Conservation (phyloP, 2,888 invertebrate genomes). For the Xestoiulus laeticollis region DNA sequence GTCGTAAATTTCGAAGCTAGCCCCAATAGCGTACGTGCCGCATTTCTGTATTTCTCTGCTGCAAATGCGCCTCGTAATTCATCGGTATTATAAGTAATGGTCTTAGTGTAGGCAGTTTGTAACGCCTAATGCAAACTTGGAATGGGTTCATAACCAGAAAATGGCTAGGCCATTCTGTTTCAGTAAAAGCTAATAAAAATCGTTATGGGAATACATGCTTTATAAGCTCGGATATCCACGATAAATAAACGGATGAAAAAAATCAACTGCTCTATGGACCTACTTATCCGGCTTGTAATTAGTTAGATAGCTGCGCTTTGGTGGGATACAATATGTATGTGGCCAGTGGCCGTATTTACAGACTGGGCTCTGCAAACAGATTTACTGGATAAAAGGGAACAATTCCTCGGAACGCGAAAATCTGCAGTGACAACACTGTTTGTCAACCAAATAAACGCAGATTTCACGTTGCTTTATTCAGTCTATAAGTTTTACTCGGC, state of each 20-base stretch:
- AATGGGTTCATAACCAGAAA: not conserved
- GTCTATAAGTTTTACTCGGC: too few relatives aligned
- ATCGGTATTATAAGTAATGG: not conserved
- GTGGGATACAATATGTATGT: not conserved
- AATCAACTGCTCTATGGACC: not conserved
- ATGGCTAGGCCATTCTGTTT: not conserved
- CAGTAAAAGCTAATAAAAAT: not conserved
- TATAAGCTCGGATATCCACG: not conserved
- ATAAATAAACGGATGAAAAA: not conserved
- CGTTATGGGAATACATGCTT: not conserved
- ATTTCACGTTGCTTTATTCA: too few relatives aligned
- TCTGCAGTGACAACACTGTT: not conserved
- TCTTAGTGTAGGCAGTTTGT: not conserved
- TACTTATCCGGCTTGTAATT: not conserved
- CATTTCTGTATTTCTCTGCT: not conserved
- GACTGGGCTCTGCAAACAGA: not conserved
- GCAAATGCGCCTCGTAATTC: not conserved
- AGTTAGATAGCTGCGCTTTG: not conserved
- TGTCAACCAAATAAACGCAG: too few relatives aligned
- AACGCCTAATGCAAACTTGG: not conserved
- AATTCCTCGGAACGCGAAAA: not conserved
- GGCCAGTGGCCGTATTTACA: not conserved
- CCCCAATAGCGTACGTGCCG: not conserved
- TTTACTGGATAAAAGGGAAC: not conserved
- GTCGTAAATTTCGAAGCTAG: not conserved